Base-by-base conservation (phyloP, 2,888 invertebrate genomes). In the Acanthosepion lycidas region DNA sequence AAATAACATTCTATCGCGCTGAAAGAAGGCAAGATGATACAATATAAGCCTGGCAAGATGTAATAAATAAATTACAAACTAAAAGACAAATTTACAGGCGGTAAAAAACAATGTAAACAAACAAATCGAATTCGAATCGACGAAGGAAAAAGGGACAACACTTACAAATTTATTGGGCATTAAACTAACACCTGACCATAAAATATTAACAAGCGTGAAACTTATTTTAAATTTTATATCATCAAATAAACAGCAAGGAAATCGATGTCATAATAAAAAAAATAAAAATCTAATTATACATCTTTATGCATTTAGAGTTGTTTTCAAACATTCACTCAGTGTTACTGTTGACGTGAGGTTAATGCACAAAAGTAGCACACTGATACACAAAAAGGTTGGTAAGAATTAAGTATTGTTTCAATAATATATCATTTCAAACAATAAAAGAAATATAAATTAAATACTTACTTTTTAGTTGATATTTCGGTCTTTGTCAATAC, bases 401-500 rank as follows among this genome's bases (percentile, higher is more conserved):
- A 12, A 78, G 12, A 78, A 78, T 78, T 1, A 78, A 78, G 55
- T 23, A 59, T 59, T 23, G 33, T 33, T 33, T 33, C 33, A 33
- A 33, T 33, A 33, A 33, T 33, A 33, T 33, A 78, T 28, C n/a
- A n/a, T n/a, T 78, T n/a, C 78, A n/a, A 9, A 78, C n/a, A 78
- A 78, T n/a, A n/a, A 28, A n/a, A 64, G 26, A 64, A 64, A 15
- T n/a, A 5, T 33, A 78, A 78, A 78, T 59, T 20, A 9, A n/a
- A 78, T 78, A 78, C 78, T 78, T 78, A 78, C 78, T 78, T 78
- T 78, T 78, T n/a, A 78, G 78, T n/a, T 78, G 78, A n/a, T 78
- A 33, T 78, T 78, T n/a, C 78, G 78, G 28, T n/a, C 78, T 78
- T 78, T n/a, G 78, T n/a, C 78, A 78, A 78, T n/a, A 15, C 9